Base-by-base conservation (phyloP, 37 sponge, comb jelly and placozoan genomes). In the Hormiphora californensis region DNA sequence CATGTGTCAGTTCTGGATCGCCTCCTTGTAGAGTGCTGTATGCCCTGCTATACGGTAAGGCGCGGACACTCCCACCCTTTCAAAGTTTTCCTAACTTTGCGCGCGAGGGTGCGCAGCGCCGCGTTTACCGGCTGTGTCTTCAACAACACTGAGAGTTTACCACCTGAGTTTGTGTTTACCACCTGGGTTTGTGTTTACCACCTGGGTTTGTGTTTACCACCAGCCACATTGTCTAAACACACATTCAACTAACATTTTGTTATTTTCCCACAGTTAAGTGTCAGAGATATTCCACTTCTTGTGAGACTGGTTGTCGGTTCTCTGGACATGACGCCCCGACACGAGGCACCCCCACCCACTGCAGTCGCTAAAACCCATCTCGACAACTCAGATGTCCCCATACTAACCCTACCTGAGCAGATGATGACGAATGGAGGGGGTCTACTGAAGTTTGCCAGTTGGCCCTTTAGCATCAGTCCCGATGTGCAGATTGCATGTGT, bases 341-440 rank as follows among this genome's bases (percentile, higher is more conserved):
- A 73, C 81, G 81, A 73, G 25, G 81, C 81, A 11, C 81, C 81
- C 0, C 81, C 81, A 9, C 81, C 81, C 2, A 73, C 81, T 25
- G 43, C 81, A 4, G 81, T 73, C 12, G 81, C 81, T 40, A 73
- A 73, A 33, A 19, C 81, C 27, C 81, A 73, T 46, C 44, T 73
- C 0, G 81, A 73, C 21, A 32, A 43, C 38, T 73, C 81, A 3
- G 81, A 73, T 28, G 23, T 73, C 1, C 81, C 81, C 44, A 73
- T 73, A 21, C 46, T 73, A 39, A 41, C 81, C 0, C 43, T 73
- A 22, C 81, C 81, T 0, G 81, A 73, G 25, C 81, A 73, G 25
- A 73, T 73, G 36, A 73, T 73, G 81, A 73, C 81, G 0, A 73
- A 73, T 46, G 81, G 81, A n/a, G 17, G 43, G 27, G 81, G 81